Percentiles rank a stretch among this genome's conserved stretches.
phyloP scores from a whole-genome alignment of 2,113 vertebrate species.

The Trinectes maculatus region DNA sequence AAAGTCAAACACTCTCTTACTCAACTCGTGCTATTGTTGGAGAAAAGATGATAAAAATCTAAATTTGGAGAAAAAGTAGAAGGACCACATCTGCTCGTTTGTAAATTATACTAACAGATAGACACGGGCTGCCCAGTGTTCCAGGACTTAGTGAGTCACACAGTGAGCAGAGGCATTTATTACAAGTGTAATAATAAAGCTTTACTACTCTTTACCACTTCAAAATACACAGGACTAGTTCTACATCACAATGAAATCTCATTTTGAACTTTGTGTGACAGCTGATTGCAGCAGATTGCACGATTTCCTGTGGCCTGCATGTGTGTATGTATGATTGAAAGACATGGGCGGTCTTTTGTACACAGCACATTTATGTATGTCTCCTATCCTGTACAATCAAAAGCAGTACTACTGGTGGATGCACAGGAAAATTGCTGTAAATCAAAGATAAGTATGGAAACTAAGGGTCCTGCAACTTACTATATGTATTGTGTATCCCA shows the following conservation, averaged over 20 bases:
- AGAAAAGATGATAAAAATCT: constrained; percentile 36
- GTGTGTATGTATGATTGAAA: constrained; percentile 4
- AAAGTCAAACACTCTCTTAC: constrained; percentile 30
- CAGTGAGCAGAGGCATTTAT: neutral
- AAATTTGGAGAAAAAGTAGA: constrained; percentile 37
- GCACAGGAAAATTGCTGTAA: constrained; percentile 27
- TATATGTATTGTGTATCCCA: neutral
- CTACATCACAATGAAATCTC: neutral
- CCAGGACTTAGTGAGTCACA: constrained; percentile 13
- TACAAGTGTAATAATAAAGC: constrained; percentile 14
- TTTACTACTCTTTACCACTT: too few relatives aligned
- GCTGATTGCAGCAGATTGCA: constrained; percentile 47
- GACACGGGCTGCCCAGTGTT: constrained; percentile 5
- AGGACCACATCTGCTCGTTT: constrained; percentile 23
- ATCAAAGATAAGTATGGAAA: constrained; percentile 28
- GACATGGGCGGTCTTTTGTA: constrained; percentile 37
- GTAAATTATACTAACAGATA: constrained; percentile 28
- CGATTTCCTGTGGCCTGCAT: constrained; percentile 8
- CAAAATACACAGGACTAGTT: neutral
- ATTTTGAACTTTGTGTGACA: constrained; percentile 4
- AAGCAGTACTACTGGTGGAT: constrained; percentile 32
- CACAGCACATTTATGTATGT: constrained; percentile 22
- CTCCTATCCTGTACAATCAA: constrained; percentile 61
- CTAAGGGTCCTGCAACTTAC: neutral
- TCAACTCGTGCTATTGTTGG: constrained; percentile 25